Evolutionary conservation across 23 tunicate species (phyloP).

Genomic region (Ciona savignyi): DNA sequence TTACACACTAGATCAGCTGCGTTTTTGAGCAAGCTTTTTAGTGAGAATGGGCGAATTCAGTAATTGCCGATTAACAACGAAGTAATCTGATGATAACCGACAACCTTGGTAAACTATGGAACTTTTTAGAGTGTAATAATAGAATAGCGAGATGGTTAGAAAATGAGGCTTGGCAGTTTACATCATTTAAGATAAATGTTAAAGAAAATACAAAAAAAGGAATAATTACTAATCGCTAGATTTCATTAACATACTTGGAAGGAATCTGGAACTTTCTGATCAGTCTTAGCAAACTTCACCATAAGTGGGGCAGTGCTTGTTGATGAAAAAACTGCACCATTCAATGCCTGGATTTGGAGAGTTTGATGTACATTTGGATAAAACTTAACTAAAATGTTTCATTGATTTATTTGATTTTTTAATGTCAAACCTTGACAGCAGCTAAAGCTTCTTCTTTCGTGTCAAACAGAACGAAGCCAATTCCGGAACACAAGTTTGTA

Average conservation of each 20-base stretch:
- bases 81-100: too few species aligned
- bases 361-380: neutral
- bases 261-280: constrained; percentile 25
- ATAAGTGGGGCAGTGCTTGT: neutral
- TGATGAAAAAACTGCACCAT: constrained; percentile 20
- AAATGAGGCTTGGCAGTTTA: too few species aligned
- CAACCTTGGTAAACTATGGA: too few species aligned
- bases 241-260: neutral
- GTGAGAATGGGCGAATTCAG: too few species aligned
- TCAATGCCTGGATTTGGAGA: constrained; percentile 22
- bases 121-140: too few species aligned
- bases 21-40: too few species aligned
- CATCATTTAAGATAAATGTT: too few species aligned
- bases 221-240: too few species aligned
- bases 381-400: neutral
- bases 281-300: constrained; percentile 39
- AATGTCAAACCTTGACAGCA: constrained; percentile 43
- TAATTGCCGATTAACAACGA: too few species aligned
- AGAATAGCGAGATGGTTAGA: too few species aligned
- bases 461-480: constrained; percentile 62
- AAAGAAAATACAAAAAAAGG: too few species aligned
- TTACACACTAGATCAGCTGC: too few species aligned
- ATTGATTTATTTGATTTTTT: neutral
- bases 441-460: constrained; percentile 56
- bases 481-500: constrained; percentile 51